Evolutionary conservation across 1,140 invertebrate genomes (phyloP).

Genomic region (Tachypleus tridentatus): DNA sequence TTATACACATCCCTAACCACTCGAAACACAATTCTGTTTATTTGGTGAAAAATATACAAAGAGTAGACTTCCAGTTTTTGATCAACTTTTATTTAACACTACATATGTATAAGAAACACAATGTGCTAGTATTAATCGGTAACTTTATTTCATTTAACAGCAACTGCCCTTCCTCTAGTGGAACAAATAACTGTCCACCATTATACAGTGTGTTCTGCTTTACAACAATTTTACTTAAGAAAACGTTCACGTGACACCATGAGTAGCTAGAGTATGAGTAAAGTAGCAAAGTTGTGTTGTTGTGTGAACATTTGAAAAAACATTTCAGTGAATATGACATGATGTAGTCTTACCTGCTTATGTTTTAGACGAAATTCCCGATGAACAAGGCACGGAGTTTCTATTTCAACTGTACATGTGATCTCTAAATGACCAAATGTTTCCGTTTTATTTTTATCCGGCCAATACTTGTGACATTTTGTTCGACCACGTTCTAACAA

Average conservation of each 20-base stretch:
- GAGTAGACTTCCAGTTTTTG: no score
- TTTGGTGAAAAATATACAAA: no score
- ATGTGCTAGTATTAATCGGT: no score
- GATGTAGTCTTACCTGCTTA: constrained; percentile 47
- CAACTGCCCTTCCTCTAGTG: no score
- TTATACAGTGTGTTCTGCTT: not conserved
- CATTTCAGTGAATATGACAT: not conserved
- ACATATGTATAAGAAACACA: no score
- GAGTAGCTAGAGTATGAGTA: not conserved
- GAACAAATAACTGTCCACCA: no score
- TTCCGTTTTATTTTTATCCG: constrained; percentile 57
- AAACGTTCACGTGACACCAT: not conserved
- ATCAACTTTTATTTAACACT: no score
- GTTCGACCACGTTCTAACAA: constrained; percentile 80
- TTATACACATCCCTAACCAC: no score
- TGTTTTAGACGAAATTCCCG: constrained; percentile 74
- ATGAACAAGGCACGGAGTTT: constrained; percentile 66
- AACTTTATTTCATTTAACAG: no score
- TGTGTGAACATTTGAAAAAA: not conserved
- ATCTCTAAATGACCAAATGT: constrained; percentile 54
- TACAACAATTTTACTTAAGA: not conserved
- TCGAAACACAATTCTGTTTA: no score
- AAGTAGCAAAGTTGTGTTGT: not conserved
- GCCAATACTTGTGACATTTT: constrained; percentile 99
- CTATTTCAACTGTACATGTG: constrained; percentile 63